Evolutionary conservation across 2,797 vertebrate genomes (phyloP).

Genomic region (Rhodeus uyekii): DNA sequence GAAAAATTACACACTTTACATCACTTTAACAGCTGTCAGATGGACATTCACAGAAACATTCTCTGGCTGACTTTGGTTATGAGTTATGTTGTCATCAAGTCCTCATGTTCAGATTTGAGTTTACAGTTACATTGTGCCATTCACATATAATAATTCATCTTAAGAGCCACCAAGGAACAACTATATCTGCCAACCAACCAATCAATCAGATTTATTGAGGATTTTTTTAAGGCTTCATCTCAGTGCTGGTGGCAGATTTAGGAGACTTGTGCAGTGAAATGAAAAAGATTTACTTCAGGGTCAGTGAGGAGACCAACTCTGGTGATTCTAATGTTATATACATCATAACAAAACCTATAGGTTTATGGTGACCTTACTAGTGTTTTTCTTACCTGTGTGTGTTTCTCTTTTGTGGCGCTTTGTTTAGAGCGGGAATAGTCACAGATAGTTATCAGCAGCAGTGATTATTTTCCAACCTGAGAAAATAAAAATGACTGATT

Average conservation of each 20-base stretch:
- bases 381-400: background rate
- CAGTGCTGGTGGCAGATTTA: background rate
- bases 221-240: conserved; percentile 21
- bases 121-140: conserved; percentile 2
- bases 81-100: background rate
- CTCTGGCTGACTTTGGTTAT: background rate
- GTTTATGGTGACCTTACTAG: background rate
- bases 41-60: background rate
- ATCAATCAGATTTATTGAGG: conserved; percentile 23
- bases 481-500: conserved; percentile 10
- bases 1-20: background rate
- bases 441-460: background rate
- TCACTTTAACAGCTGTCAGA: background rate
- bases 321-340: background rate
- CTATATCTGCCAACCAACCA: background rate
- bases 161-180: background rate
- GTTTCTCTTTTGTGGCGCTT: conserved; percentile 2
- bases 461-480: conserved; percentile 26
- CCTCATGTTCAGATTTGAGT: background rate
- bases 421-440: background rate
- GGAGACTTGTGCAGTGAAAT: background rate
- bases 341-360: conserved; percentile 10
- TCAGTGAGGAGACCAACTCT: background rate
- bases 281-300: conserved; percentile 15
- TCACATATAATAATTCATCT: conserved; percentile 12